A percentile compares a stretch with the other conserved stretches of the same genome.
Evolutionary conservation across 2,113 vertebrate species (phyloP).

Genomic region (Herpailurus yagouaroundi): DNA sequence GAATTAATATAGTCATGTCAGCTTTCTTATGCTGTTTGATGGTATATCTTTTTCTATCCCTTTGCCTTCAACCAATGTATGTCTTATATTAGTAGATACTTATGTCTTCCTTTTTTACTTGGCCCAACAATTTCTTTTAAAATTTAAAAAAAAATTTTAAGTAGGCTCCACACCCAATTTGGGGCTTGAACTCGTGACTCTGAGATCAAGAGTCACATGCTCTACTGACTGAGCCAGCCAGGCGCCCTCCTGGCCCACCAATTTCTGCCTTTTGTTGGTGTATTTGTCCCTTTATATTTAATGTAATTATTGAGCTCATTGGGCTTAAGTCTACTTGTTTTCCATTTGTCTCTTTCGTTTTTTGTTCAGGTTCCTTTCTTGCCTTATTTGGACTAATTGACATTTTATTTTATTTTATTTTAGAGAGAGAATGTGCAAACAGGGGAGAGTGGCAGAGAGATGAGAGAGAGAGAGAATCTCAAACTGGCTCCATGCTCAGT

Average conservation of each 20-base stretch:
- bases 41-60: neutral
- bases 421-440: too few relatives aligned
- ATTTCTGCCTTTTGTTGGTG: neutral
- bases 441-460: too few relatives aligned
- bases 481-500: too few relatives aligned
- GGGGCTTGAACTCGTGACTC: too few relatives aligned
- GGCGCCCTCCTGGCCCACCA: neutral
- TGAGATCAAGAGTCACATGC: too few relatives aligned
- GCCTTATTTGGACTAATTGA: neutral
- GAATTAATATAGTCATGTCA: neutral
- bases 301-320: neutral
- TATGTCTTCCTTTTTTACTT: neutral
- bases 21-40: neutral
- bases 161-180: too few relatives aligned
- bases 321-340: constrained; percentile 1
- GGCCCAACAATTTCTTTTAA: neutral
- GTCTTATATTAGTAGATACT: neutral
- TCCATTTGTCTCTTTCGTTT: neutral
- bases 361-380: neutral
- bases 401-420: neutral
- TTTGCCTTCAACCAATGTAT: neutral
- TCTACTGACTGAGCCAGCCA: too few relatives aligned
- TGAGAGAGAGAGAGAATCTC: too few relatives aligned
- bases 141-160: too few relatives aligned
- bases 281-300: neutral